Percentiles rank a stretch among this genome's conserved stretches.
Conservation (phyloP, 2,888 invertebrate genomes). For the Heliconius ethilla region DNA sequence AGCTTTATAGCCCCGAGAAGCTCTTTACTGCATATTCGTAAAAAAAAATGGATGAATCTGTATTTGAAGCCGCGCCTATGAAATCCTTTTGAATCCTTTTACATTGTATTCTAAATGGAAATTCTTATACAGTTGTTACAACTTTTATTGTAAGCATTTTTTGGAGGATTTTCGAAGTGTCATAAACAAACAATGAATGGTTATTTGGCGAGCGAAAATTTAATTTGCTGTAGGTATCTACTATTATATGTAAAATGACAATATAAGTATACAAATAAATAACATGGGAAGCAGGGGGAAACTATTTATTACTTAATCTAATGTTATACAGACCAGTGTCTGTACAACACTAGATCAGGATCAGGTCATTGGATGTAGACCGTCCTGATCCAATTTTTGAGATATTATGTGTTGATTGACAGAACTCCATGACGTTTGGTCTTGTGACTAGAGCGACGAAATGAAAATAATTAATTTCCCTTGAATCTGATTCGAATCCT, state of each 20-base stretch:
- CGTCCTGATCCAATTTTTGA: too few species aligned
- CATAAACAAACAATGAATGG: background rate
- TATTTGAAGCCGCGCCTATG: background rate
- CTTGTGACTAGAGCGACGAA: background rate
- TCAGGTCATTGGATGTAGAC: too few species aligned
- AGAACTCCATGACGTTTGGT: background rate
- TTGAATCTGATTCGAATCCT: accelerated
- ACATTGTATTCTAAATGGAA: background rate
- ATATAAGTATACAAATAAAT: too few species aligned
- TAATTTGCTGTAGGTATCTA: too few species aligned
- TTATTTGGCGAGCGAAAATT: too few species aligned
- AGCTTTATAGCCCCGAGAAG: background rate
- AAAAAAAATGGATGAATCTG: background rate
- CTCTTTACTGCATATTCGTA: background rate
- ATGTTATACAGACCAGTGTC: too few species aligned
- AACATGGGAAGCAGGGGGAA: too few species aligned
- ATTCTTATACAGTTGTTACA: background rate
- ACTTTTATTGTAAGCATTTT: background rate
- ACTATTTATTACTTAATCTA: too few species aligned
- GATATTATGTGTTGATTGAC: too few species aligned
- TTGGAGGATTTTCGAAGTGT: background rate
- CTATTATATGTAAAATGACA: too few species aligned
- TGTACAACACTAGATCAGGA: too few species aligned
- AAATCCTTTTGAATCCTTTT: background rate
- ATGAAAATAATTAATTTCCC: background rate